Conservation (phyloP, 2,113 vertebrate genomes). For the Corydoras sp. region DNA sequence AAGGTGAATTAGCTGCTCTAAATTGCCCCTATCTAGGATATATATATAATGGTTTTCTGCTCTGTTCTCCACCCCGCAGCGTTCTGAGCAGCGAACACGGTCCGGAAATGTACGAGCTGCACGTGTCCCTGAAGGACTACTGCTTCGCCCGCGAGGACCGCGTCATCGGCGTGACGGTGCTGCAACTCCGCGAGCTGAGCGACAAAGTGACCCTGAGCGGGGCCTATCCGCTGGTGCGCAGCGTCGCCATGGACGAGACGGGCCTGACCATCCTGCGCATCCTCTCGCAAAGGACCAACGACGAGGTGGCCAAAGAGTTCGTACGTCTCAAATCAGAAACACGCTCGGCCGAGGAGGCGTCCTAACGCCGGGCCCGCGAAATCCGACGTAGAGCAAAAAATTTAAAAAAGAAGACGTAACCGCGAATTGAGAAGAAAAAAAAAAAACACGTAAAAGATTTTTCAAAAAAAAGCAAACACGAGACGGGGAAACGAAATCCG, state of each 20-base stretch:
- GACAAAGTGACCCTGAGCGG: conserved; percentile 75
- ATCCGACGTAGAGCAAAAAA: not conserved
- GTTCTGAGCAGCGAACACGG: conserved; percentile 80
- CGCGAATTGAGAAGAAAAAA: not conserved
- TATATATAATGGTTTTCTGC: conserved; percentile 2
- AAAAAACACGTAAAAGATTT: not conserved
- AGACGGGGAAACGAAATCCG: not conserved
- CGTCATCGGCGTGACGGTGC: conserved; percentile 86
- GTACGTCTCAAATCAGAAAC: conserved; percentile 93
- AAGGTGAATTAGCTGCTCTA: too few relatives aligned
- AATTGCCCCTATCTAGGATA: too few relatives aligned
- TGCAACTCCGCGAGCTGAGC: conserved; percentile 78
- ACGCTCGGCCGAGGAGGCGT: conserved; percentile 79
- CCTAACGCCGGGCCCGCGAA: conserved; percentile 46
- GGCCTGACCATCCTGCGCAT: conserved; percentile 95
- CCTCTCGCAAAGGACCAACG: conserved; percentile 92
- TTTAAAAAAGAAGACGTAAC: too few relatives aligned
- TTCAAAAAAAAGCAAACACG: not conserved
- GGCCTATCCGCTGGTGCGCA: conserved; percentile 82
- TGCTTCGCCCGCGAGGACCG: conserved; percentile 96
- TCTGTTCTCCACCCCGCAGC: conserved; percentile 53
- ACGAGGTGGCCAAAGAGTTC: conserved; percentile 96
- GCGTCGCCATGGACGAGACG: conserved; percentile 80
- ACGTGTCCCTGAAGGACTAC: conserved; percentile 94
- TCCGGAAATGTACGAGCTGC: conserved; percentile 85